A percentile compares a stretch with the other conserved stretches of the same genome.
These are phyloP conservation scores for Coelopa pilipes DNA, from an alignment of 2,888 invertebrate genomes.

Conservation along the genomic window DNA sequence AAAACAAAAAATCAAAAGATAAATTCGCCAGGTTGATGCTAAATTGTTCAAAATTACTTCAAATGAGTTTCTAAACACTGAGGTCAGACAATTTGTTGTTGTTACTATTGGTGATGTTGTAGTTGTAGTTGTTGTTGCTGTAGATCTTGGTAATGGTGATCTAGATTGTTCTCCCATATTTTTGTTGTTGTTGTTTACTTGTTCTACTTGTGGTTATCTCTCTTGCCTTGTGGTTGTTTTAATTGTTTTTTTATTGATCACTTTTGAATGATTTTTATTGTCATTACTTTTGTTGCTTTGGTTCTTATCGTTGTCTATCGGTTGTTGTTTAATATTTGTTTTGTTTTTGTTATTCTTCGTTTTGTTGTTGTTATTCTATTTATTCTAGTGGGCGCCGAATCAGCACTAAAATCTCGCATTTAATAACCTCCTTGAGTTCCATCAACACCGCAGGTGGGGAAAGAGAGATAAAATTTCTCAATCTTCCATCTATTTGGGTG, in stretches of 20 bases:
- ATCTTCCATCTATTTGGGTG: background rate
- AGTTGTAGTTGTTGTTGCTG: too few species aligned
- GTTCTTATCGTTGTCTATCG: background rate
- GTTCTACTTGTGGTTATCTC: background rate
- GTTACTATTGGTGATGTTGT: too few species aligned
- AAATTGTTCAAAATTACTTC: too few species aligned
- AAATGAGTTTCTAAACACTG: too few species aligned
- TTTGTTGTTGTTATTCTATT: background rate
- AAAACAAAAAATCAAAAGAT: too few species aligned
- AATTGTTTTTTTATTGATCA: background rate
- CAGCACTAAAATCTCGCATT: slow-evolving; percentile 13
- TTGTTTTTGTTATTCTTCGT: background rate
- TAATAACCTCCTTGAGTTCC: background rate
- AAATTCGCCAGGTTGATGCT: too few species aligned
- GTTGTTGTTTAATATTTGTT: background rate
- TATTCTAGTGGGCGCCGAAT: background rate
- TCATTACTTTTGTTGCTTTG: too few species aligned
- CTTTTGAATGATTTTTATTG: slow-evolving; percentile 5
- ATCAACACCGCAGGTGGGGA: background rate
- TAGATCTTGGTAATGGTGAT: too few species aligned
- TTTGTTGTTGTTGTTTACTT: background rate
- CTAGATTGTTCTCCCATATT: too few species aligned
- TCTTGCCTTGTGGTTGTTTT: background rate
- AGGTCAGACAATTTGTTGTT: too few species aligned
- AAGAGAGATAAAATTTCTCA: background rate